Base-by-base conservation (phyloP, 2,888 invertebrate genomes). In the Abscondita cerata region DNA sequence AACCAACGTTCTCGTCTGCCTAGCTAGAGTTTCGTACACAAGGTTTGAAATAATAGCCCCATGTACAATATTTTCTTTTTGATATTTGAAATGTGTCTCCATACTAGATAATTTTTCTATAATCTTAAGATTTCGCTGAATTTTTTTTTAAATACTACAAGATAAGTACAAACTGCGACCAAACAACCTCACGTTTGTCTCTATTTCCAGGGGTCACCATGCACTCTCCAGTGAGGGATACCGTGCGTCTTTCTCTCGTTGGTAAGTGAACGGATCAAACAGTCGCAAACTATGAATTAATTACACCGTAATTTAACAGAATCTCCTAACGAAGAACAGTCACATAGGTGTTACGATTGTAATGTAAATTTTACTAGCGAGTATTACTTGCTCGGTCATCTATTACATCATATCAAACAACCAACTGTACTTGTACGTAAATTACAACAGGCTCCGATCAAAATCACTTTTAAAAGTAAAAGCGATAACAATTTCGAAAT, bases 371-470 rank as follows among this genome's bases (percentile, higher is more conserved):
- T 83, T 72, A 75, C 74, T 9, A 75, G 78, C 66, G 82, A 82
- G 78, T 77, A 79, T 40, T 82, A 81, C 12, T 73, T 85, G 62
- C 80, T 85, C 68, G 78, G 80, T 11, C 87, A 87, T 74, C 78
- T 86, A 9, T 78, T 85, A 31, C 81, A 82, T 53, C 86, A 86
- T 80, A 83, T 87, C 44, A 83, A 83, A 5, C 80, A 85, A 70
- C 86, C 86, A 44, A 78, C 76, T 1, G 78, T 87, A 57, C 75
- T 82, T 41, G 68, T 86, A 65, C 79, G 81, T 72, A 78, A 78
- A 0, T 75, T 82, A 70, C 82, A 81, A 72, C 80, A 83, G 75
- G 83, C 83, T 66, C 84, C 86, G 1, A 68, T 80, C 15, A 79
- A 75, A 64, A 73, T 75, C 79, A 86, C 83, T 31, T 81, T 77